Evolutionary conservation across 1,140 invertebrate species (phyloP).

Genomic region (Bombus polaris): DNA sequence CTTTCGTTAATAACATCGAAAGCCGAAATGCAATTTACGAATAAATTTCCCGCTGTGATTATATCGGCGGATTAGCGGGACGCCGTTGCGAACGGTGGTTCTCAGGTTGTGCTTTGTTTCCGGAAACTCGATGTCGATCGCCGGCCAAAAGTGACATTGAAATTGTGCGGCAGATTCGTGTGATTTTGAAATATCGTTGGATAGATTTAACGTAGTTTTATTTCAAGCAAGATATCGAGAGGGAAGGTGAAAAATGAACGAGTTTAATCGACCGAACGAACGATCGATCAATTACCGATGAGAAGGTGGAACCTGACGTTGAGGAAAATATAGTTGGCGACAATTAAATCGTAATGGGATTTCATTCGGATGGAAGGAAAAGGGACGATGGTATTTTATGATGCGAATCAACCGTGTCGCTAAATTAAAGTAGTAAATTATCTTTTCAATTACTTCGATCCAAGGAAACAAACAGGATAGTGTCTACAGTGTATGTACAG

Average conservation of each 20-base stretch:
- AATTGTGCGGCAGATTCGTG: background rate
- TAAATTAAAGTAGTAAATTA: background rate
- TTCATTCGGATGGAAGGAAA: background rate
- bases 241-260: background rate
- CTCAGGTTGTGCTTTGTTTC: too few species aligned
- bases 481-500: too few species aligned
- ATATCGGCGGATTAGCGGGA: background rate
- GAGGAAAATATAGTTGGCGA: background rate
- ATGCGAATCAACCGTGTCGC: background rate
- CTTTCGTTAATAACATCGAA: background rate
- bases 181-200: background rate
- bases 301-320: background rate
- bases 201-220: background rate
- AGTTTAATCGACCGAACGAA: background rate
- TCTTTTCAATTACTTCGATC: background rate
- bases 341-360: background rate
- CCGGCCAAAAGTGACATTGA: too few species aligned
- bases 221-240: background rate
- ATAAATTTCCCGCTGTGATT: conserved; percentile 28
- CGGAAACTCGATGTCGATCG: too few species aligned
- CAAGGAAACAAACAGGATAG: background rate
- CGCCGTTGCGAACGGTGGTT: background rate
- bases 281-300: background rate
- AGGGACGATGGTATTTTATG: background rate
- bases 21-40: conserved; percentile 27